Evolutionary conservation across 1,140 invertebrate genomes (phyloP), one percentile per base, ranked within the genome.

Genomic region (Drosophila ohnishii): DNA sequence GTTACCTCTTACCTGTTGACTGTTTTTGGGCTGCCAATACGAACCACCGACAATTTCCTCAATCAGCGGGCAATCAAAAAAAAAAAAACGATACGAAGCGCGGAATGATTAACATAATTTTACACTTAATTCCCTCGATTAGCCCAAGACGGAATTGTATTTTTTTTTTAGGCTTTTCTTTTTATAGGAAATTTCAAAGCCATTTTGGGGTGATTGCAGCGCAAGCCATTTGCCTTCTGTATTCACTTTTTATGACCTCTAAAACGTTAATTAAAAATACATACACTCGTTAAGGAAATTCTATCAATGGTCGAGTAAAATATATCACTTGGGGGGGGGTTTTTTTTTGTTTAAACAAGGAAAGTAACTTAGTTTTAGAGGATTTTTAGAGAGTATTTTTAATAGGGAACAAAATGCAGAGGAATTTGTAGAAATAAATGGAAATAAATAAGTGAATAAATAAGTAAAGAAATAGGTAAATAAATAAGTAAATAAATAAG

Each of bases 71-170:
- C 42, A 45, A 75, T 70, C 61, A 71, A 70, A 35, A 50, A 30
- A 28, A 28, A 22, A 28, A 10, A 28, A 6, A 8, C 19, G 19
- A 19, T 19, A 51, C 39, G 25, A 34, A 28, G 22, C 50, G 32
- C 50, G 1, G 32, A 37, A 37, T 44, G 67, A 87, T 88, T 87
- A 66, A 80, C 84, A 87, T 87, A 87, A 87, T 88, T 87, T 83
- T 78, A 88, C 83, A 87, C 83, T 87, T 87, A 78, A 87, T 87
- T 87, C 51, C 57, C 62, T 65, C 78, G 64, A 80, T 74, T 65
- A 75, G 61, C 39, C 22, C 5, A 11, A 10, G 44, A 66, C n/a
- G 45, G 55, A 34, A 37, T 67, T 56, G 64, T 56, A 9, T 55
- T 56, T 51, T 7, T 51, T 7, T 25, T 8, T 25, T 13, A 28